These are phyloP conservation scores for Tapera naevia DNA, from an alignment of 2,797 vertebrate species.

Conservation along the genomic window DNA sequence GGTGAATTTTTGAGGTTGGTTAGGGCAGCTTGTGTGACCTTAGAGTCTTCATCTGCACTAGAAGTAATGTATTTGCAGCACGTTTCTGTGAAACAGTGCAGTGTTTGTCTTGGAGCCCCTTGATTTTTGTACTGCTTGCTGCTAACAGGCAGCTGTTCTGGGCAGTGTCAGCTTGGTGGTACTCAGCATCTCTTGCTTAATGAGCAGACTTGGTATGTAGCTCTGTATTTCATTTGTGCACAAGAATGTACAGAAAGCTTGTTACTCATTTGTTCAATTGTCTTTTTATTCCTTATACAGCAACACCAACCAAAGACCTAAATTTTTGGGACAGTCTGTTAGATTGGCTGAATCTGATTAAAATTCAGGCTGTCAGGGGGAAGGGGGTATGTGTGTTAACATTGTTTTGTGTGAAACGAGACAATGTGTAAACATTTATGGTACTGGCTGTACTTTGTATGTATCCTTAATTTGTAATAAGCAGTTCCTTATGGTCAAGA, in stretches of 20 bases:
- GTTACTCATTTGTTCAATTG: background rate
- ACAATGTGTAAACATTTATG: background rate
- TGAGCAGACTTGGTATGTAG: background rate
- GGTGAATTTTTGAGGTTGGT: background rate
- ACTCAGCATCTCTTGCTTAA: background rate
- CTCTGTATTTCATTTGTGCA: background rate
- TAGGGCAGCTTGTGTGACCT: background rate
- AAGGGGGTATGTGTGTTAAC: background rate
- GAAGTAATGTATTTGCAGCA: background rate
- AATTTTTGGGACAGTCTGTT: background rate
- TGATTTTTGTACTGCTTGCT: background rate
- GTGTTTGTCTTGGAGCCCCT: background rate
- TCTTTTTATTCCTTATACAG: background rate
- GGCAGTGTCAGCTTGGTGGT: background rate
- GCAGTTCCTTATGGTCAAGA: background rate
- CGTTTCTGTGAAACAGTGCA: background rate
- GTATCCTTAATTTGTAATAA: background rate
- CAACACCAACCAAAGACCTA: background rate
- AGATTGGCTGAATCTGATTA: background rate
- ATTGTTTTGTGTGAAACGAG: background rate
- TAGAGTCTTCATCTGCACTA: background rate
- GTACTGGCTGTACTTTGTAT: background rate
- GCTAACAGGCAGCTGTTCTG: background rate
- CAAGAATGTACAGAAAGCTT: background rate
- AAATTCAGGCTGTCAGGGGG: background rate